Conservation (phyloP, 2,888 invertebrate species). For the Leptinotarsa peninsularis region DNA sequence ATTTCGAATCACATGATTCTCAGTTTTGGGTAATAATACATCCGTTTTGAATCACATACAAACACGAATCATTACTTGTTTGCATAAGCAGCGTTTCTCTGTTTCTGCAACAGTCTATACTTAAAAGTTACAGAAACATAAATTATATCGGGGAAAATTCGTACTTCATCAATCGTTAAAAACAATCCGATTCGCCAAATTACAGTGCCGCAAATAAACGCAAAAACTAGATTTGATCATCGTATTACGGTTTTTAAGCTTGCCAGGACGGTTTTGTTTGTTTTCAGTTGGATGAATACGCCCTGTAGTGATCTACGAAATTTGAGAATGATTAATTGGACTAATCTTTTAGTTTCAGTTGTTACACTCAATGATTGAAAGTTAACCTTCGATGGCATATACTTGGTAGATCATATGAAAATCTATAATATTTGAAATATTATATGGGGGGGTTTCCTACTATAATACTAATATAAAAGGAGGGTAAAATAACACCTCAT, state of each 20-base stretch:
- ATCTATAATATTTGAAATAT: too few species aligned
- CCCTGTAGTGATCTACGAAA: not conserved
- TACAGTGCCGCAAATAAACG: constrained; percentile 25
- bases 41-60: not conserved
- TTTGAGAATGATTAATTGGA: not conserved
- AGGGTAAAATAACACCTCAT: too few species aligned
- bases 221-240: not conserved
- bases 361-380: too few species aligned
- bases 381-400: too few species aligned
- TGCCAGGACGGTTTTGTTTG: not conserved
- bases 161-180: constrained; percentile 38
- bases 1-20: constrained; percentile 14
- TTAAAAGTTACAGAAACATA: constrained; percentile 34
- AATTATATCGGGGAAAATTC: constrained; percentile 35
- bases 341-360: too few species aligned
- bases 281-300: not conserved
- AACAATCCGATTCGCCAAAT: constrained; percentile 35
- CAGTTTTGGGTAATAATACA: constrained; percentile 22
- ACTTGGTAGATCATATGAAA: too few species aligned
- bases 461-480: too few species aligned
- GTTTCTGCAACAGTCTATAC: constrained; percentile 27
- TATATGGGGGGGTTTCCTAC: too few species aligned
- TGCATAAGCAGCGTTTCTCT: constrained; percentile 24
- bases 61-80: constrained; percentile 21
- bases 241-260: constrained; percentile 3